Conservation (phyloP, 2,888 invertebrate genomes). For the Cosmopolites sordidus region DNA sequence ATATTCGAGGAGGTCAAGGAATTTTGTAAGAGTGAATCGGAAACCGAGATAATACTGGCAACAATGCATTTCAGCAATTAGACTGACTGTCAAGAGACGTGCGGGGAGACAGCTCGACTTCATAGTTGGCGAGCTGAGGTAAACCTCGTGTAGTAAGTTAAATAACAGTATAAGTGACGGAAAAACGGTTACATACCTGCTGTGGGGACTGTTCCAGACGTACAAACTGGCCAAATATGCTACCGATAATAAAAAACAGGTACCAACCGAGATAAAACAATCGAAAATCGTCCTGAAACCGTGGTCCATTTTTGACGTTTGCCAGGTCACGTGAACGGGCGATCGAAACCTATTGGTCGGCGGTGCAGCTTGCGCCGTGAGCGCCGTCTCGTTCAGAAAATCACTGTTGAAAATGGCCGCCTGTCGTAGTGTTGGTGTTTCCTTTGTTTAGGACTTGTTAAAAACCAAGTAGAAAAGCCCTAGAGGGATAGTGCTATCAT, state of each 20-base stretch:
- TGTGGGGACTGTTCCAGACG: conserved; percentile 74
- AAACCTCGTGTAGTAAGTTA: too few relatives aligned
- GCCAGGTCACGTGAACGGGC: conserved; percentile 28
- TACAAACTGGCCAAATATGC: conserved; percentile 84
- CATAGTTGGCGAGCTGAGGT: too few relatives aligned
- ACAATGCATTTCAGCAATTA: conserved; percentile 1
- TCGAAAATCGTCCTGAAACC: conserved; percentile 44
- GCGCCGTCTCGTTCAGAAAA: conserved; percentile 26
- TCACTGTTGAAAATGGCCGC: conserved; percentile 70
- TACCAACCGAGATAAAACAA: conserved; percentile 61
- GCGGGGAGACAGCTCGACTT: neutral
- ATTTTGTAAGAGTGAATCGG: too few relatives aligned
- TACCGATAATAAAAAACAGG: conserved; percentile 73
- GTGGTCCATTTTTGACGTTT: conserved; percentile 36
- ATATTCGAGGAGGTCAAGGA: too few relatives aligned
- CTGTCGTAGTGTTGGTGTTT: conserved; percentile 73
- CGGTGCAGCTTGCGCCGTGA: conserved; percentile 23
- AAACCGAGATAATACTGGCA: neutral
- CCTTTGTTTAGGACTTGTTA: conserved; percentile 71
- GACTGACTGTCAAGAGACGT: neutral
- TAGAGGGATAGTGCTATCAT: conserved; percentile 54
- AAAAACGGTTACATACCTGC: conserved; percentile 55
- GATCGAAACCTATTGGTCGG: conserved; percentile 14
- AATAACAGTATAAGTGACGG: neutral
- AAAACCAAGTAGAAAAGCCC: conserved; percentile 34